Conservation (phyloP, 2,888 invertebrate genomes). For the Abrostola triplasia region DNA sequence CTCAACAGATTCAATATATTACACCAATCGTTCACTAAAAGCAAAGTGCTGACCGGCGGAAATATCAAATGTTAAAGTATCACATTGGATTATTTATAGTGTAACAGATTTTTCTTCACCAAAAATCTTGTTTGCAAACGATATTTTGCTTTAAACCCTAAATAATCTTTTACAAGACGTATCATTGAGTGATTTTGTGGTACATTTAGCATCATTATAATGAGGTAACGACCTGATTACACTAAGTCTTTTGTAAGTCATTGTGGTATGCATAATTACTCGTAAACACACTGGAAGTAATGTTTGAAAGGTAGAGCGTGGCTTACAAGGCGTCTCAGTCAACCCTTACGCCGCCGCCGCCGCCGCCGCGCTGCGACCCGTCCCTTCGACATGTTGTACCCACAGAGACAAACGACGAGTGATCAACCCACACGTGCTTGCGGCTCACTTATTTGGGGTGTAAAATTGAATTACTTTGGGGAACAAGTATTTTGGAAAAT, state of each 20-base stretch:
- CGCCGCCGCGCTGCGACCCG: conserved; percentile 48
- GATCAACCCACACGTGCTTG: conserved; percentile 68
- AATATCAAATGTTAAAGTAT: conserved; percentile 48
- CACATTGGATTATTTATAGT: conserved; percentile 50
- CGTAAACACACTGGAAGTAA: conserved; percentile 76
- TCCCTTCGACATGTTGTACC: conserved; percentile 55
- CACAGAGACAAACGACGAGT: conserved; percentile 62
- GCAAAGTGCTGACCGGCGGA: conserved; percentile 54
- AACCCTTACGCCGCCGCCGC: conserved; percentile 57
- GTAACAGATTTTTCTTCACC: conserved; percentile 30
- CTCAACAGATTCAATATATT: conserved; percentile 74
- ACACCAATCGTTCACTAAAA: conserved; percentile 63
- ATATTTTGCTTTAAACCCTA: not conserved
- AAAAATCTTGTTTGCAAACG: not conserved
- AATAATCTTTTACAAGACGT: conserved; percentile 9
- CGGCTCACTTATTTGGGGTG: conserved; percentile 74
- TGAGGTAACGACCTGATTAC: conserved; percentile 42
- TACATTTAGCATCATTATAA: conserved; percentile 27
- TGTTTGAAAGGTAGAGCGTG: conserved; percentile 68
- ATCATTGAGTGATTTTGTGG: conserved; percentile 19
- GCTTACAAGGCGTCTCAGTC: conserved; percentile 66
- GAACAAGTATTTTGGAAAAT: conserved; percentile 73
- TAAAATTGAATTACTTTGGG: conserved; percentile 76
- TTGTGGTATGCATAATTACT: conserved; percentile 76
- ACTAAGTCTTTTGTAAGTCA: conserved; percentile 42